These are phyloP conservation scores for Mesaphorura yosii DNA, from an alignment of 1,140 invertebrate species.

Conservation along the genomic window DNA sequence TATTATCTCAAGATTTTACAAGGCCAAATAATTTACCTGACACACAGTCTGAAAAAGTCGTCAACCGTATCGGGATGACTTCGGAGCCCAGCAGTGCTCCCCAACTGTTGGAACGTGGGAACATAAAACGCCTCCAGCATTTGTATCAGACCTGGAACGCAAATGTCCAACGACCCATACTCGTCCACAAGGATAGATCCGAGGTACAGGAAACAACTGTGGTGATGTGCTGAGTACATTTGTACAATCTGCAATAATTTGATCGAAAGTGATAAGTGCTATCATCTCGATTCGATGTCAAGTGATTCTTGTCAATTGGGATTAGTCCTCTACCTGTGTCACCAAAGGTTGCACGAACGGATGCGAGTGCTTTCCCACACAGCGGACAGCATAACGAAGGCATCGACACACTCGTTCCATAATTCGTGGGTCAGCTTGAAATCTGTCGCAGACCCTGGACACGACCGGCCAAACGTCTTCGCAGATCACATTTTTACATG, in stretches of 20 bases:
- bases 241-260: slow-evolving; percentile 54
- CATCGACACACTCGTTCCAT: slow-evolving; percentile 87
- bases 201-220: slow-evolving; percentile 91
- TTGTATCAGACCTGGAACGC: slow-evolving; percentile 59
- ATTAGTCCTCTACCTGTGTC: slow-evolving; percentile 51
- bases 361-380: slow-evolving; percentile 63
- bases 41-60: slow-evolving; percentile 83
- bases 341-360: slow-evolving; percentile 68
- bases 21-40: slow-evolving; percentile 46
- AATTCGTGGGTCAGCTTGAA: slow-evolving; percentile 66
- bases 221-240: slow-evolving; percentile 68
- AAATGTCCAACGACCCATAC: slow-evolving; percentile 59
- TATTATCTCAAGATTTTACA: too few species aligned
- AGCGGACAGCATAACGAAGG: slow-evolving; percentile 76
- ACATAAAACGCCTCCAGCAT: slow-evolving; percentile 80
- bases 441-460: slow-evolving; percentile 60
- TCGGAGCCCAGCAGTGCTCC: slow-evolving; percentile 52
- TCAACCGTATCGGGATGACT: slow-evolving; percentile 96
- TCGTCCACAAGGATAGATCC: slow-evolving; percentile 92
- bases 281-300: too few species aligned
- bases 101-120: slow-evolving; percentile 67
- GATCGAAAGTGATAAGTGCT: slow-evolving; percentile 17
- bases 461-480: slow-evolving; percentile 77
- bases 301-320: too few species aligned
- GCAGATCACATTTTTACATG: slow-evolving; percentile 64